Percentiles rank a stretch among this genome's conserved stretches.
Conservation (phyloP, 2,113 vertebrate species). For the Colossoma macropomum region DNA sequence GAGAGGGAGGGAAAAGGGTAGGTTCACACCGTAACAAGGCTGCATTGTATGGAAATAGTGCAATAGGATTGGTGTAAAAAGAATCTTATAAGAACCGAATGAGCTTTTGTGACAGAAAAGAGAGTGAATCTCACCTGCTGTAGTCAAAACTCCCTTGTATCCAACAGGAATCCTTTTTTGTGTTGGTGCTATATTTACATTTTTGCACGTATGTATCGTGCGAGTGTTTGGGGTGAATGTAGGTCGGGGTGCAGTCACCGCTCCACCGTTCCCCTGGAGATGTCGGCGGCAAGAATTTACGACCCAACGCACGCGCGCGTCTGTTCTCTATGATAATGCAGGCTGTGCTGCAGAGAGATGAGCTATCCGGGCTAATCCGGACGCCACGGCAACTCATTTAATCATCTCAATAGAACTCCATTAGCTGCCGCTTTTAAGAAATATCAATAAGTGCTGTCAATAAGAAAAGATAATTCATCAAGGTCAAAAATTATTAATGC, state of each 20-base stretch:
- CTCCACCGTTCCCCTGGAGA: conserved; percentile 73
- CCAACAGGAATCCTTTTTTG: conserved; percentile 49
- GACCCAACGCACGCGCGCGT: conserved; percentile 74
- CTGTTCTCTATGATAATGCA: conserved; percentile 78
- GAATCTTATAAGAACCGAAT: conserved; percentile 15
- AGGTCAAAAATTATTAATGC: conserved; percentile 73
- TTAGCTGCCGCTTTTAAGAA: conserved; percentile 76
- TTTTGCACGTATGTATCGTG: conserved; percentile 48
- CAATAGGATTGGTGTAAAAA: conserved; percentile 14
- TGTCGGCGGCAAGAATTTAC: conserved; percentile 75
- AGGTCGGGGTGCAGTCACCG: conserved; percentile 75
- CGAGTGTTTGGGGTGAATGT: conserved; percentile 71
- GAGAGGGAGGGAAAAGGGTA: neutral
- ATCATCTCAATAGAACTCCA: conserved; percentile 77
- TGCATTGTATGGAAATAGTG: conserved; percentile 13
- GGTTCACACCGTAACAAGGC: neutral
- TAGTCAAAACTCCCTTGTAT: neutral
- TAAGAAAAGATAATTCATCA: conserved; percentile 77
- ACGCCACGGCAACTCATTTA: conserved; percentile 73
- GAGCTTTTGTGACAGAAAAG: conserved; percentile 9
- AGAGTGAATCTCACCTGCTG: conserved; percentile 21
- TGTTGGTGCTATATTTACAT: conserved; percentile 49
- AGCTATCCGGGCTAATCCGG: conserved; percentile 70
- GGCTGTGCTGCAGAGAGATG: conserved; percentile 71
- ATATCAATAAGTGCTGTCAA: conserved; percentile 79